A percentile compares a stretch with the other conserved stretches of the same genome.
Conservation (phyloP, 2,797 vertebrate species). For the Typhlichthys subterraneus region DNA sequence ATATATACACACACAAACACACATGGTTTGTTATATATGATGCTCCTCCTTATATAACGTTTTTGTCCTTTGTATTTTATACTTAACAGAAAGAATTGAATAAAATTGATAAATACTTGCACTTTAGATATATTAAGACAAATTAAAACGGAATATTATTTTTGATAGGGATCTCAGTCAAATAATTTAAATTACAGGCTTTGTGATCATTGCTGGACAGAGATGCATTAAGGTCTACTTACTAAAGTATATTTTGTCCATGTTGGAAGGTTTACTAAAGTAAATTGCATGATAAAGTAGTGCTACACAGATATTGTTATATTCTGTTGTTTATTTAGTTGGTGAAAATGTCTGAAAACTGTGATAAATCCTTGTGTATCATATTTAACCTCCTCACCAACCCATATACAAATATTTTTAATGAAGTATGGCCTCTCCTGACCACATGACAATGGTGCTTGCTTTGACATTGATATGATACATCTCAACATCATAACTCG, state of each 20-base stretch:
- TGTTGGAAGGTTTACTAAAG: conserved; percentile 85
- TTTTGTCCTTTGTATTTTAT: conserved; percentile 86
- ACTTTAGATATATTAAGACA: conserved; percentile 87
- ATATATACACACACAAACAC: not conserved
- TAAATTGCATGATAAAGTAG: conserved; percentile 86
- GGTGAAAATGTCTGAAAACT: conserved; percentile 83
- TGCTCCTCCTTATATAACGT: conserved; percentile 82
- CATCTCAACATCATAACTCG: conserved; percentile 69
- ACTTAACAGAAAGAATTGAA: conserved; percentile 86
- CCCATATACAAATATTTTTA: conserved; percentile 72
- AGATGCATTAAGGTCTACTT: conserved; percentile 83
- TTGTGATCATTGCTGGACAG: conserved; percentile 85
- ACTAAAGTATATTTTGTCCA: conserved; percentile 87
- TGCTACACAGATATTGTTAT: conserved; percentile 83
- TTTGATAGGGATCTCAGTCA: conserved; percentile 87
- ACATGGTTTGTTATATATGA: conserved; percentile 81
- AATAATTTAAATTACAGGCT: conserved; percentile 82
- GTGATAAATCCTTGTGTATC: conserved; percentile 82
- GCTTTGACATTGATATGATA: conserved; percentile 79
- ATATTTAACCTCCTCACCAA: conserved; percentile 72
- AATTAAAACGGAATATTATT: conserved; percentile 86
- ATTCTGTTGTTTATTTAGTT: conserved; percentile 72
- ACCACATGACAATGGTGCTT: conserved; percentile 84
- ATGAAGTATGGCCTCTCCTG: conserved; percentile 80
- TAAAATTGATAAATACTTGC: conserved; percentile 85